Evolutionary conservation across 2,797 vertebrate genomes (phyloP).

Genomic region (Rhinatrema bivittatum): DNA sequence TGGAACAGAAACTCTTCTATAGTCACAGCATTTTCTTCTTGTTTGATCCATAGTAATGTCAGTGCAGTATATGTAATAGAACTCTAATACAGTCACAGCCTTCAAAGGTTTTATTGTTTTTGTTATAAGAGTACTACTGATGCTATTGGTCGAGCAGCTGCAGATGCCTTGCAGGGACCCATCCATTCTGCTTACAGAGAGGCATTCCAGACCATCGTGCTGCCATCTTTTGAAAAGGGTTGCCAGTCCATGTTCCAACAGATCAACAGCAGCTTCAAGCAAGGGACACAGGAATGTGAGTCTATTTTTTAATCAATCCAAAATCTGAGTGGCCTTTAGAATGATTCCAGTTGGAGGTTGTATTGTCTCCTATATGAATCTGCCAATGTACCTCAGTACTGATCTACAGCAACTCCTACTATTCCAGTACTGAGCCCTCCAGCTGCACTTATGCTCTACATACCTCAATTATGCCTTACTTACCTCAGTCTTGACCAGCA

Average conservation of each 20-base stretch:
- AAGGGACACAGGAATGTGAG: constrained; percentile 95
- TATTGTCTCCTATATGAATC: too few species aligned
- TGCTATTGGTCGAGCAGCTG: constrained; percentile 79
- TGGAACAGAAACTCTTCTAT: too few species aligned
- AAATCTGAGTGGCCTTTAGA: too few species aligned
- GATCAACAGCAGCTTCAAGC: constrained; percentile 97
- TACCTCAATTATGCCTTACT: too few species aligned
- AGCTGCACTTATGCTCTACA: neutral
- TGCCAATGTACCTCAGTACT: accelerated
- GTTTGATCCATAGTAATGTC: too few species aligned
- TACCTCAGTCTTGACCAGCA: too few species aligned
- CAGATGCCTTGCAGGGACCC: constrained; percentile 85
- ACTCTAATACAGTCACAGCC: too few species aligned
- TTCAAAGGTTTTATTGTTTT: too few species aligned
- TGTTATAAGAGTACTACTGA: constrained; percentile 80
- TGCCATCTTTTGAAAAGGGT: constrained; percentile 91
- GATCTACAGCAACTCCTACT: neutral
- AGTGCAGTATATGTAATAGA: too few species aligned
- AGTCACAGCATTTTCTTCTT: too few species aligned
- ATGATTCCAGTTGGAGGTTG: too few species aligned
- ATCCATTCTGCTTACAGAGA: constrained; percentile 91
- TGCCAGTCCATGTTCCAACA: constrained; percentile 99
- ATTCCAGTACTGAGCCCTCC: neutral
- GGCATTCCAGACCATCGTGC: constrained; percentile 82
- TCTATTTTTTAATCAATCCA: neutral